Percentiles rank a stretch among this genome's conserved stretches.
These are phyloP conservation scores for Orthosia incerta DNA, from an alignment of 2,888 invertebrate species.

Conservation along the genomic window DNA sequence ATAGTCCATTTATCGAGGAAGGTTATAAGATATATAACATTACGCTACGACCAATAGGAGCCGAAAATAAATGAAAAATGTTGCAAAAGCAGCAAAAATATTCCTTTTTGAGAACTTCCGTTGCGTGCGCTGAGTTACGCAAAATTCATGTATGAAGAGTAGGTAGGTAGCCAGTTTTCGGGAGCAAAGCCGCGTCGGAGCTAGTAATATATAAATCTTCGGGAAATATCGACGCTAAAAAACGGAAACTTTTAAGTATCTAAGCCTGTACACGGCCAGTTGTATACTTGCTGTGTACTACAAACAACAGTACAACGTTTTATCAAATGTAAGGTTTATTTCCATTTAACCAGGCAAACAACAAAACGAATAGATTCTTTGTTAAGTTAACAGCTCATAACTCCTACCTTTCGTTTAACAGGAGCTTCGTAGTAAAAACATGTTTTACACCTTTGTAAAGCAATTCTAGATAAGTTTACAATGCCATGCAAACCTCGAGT, in stretches of 20 bases:
- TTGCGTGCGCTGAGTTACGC: too few relatives aligned
- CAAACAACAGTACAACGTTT: slow-evolving; percentile 3
- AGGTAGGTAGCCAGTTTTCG: too few relatives aligned
- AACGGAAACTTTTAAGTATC: not conserved
- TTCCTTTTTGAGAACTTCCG: too few relatives aligned
- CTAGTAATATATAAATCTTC: too few relatives aligned
- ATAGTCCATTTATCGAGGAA: too few relatives aligned
- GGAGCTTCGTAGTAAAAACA: slow-evolving; percentile 43
- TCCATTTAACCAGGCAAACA: slow-evolving; percentile 2
- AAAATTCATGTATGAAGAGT: too few relatives aligned
- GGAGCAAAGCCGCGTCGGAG: too few relatives aligned
- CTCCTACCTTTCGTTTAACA: slow-evolving; percentile 33
- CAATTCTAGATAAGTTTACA: slow-evolving; percentile 42
- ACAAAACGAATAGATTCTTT: slow-evolving; percentile 40
- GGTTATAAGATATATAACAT: too few relatives aligned
- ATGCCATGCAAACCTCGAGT: slow-evolving; percentile 30
- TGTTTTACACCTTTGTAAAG: slow-evolving; percentile 39
- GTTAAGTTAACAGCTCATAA: slow-evolving; percentile 44
- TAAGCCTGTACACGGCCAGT: not conserved
- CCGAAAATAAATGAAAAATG: too few relatives aligned
- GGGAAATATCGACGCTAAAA: not conserved
- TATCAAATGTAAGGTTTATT: slow-evolving; percentile 14
- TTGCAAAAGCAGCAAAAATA: too few relatives aligned
- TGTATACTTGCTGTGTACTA: too few relatives aligned
- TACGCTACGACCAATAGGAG: too few relatives aligned